Percentiles rank a stretch among this genome's conserved stretches.
Conservation (phyloP, 2,797 vertebrate genomes). For the Chromobotia macracanthus region DNA sequence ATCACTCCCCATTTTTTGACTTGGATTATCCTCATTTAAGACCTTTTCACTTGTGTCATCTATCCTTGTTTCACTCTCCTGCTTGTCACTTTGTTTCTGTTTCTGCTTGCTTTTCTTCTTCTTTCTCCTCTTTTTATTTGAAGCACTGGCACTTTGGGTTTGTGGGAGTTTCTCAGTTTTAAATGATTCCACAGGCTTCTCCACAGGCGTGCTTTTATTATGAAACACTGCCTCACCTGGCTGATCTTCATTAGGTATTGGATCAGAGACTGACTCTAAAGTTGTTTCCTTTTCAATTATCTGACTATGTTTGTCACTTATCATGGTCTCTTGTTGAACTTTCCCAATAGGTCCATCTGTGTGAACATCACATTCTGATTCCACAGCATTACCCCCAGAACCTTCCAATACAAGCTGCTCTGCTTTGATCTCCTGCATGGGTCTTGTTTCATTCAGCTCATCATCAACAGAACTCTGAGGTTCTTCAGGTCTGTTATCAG, state of each 20-base stretch:
- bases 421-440: slow-evolving; percentile 51
- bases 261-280: background rate
- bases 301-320: slow-evolving; percentile 36
- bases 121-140: slow-evolving; percentile 75
- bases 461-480: slow-evolving; percentile 39
- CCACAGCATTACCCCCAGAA: slow-evolving; percentile 18
- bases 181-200: slow-evolving; percentile 1
- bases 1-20: slow-evolving; percentile 7
- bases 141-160: slow-evolving; percentile 52
- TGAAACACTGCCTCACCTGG: slow-evolving; percentile 7
- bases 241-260: slow-evolving; percentile 4
- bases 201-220: slow-evolving; percentile 29
- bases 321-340: slow-evolving; percentile 10
- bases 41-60: slow-evolving; percentile 29
- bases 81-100: slow-evolving; percentile 57
- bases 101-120: slow-evolving; percentile 74
- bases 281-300: slow-evolving; percentile 13
- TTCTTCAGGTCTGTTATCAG: slow-evolving; percentile 30
- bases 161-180: slow-evolving; percentile 29
- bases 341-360: background rate
- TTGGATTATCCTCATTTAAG: slow-evolving; percentile 9
- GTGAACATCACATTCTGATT: slow-evolving; percentile 11
- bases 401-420: background rate
- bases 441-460: slow-evolving; percentile 28
- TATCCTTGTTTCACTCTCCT: slow-evolving; percentile 23